Percentiles rank a stretch among this genome's conserved stretches.
Evolutionary conservation across 35 echinoderm and acorn worm genomes (phyloP).

Genomic region (Acanthaster planci): DNA sequence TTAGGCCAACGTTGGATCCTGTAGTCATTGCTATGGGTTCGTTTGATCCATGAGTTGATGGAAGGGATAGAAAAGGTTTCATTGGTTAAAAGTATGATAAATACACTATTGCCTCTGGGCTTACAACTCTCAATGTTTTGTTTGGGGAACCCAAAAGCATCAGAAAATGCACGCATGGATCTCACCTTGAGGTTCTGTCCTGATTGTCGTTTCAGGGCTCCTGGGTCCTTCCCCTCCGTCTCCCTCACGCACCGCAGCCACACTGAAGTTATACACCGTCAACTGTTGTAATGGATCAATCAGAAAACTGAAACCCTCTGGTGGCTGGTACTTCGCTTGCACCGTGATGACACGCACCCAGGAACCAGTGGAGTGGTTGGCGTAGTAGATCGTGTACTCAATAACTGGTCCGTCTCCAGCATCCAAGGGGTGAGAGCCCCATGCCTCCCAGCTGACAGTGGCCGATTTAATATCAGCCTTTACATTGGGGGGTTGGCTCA

Average conservation of each 20-base stretch:
- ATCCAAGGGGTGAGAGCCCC: neutral
- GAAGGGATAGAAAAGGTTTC: too few species aligned
- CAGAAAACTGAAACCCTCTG: neutral
- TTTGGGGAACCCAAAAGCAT: neutral
- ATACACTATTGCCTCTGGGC: too few species aligned
- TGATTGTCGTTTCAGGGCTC: neutral
- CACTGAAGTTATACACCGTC: conserved; percentile 39
- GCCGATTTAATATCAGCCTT: neutral
- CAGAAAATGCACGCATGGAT: neutral
- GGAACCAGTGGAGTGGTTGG: neutral
- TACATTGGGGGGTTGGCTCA: too few species aligned
- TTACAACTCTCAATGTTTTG: too few species aligned
- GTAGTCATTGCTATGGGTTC: too few species aligned
- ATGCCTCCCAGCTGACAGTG: conserved; percentile 10
- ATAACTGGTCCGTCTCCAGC: conserved; percentile 27
- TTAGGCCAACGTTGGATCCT: too few species aligned
- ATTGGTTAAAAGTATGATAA: too few species aligned
- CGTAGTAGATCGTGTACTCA: conserved; percentile 15
- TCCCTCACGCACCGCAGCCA: conserved; percentile 53
- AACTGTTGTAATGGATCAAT: neutral
- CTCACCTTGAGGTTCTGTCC: neutral
- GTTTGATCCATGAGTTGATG: too few species aligned
- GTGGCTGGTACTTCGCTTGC: neutral
- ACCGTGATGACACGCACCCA: neutral
- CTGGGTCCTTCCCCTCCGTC: conserved; percentile 48